phyloP scores from a whole-genome alignment of 2,113 vertebrate species.

The Phaethon lepturus region DNA sequence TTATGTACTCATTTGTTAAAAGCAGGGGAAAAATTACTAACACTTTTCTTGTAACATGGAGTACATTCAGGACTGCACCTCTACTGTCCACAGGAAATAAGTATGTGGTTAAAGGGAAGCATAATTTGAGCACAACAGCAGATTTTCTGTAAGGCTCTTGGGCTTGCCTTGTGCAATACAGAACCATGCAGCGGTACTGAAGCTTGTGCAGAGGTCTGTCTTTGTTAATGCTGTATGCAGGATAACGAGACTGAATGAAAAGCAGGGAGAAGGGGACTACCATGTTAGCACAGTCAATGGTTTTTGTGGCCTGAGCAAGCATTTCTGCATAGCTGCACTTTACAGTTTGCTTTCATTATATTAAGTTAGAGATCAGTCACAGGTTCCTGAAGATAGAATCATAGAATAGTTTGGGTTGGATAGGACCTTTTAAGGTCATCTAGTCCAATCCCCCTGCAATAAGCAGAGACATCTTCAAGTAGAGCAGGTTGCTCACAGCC shows the following conservation, averaged over 20 bases:
- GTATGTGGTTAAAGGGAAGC: neutral
- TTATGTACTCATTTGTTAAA: neutral
- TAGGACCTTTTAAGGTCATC: no score
- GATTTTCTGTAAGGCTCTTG: neutral
- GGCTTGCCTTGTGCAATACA: neutral
- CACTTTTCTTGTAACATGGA: neutral
- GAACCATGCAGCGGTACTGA: rapidly evolving
- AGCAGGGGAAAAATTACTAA: neutral
- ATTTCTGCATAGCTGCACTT: neutral
- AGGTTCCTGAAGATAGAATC: neutral
- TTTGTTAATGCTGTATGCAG: neutral
- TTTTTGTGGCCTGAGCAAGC: neutral
- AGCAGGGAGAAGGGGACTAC: neutral
- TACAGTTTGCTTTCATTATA: neutral
- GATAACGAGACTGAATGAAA: neutral
- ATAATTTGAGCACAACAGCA: neutral
- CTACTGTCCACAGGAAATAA: neutral
- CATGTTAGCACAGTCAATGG: neutral
- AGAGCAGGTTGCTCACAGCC: no score
- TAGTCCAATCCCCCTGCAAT: no score
- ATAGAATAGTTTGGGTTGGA: no score
- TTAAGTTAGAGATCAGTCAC: neutral
- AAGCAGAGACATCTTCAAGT: no score
- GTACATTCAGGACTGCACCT: neutral
- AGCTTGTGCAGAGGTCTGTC: neutral